Evolutionary conservation across 2,797 vertebrate species (phyloP).

Genomic region (Florisuga fusca): DNA sequence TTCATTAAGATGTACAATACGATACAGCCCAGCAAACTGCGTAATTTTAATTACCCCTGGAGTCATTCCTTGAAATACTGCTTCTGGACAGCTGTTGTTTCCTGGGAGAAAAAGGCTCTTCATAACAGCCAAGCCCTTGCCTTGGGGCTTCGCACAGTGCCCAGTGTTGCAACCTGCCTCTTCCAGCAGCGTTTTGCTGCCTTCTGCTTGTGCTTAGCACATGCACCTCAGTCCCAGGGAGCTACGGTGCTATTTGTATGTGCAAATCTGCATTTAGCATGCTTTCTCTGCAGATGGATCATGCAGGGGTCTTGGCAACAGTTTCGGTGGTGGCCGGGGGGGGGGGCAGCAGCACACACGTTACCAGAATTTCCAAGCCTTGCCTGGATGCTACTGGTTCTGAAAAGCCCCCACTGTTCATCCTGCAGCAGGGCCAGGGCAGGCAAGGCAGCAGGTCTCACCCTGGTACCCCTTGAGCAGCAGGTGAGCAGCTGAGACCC

Average conservation of each 20-base stretch:
- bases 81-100: slow-evolving; percentile 17
- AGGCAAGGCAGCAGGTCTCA: not conserved
- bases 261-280: not conserved
- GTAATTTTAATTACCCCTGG: slow-evolving; percentile 41
- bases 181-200: not conserved
- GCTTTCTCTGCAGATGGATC: not conserved
- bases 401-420: not conserved
- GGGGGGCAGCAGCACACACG: accelerated
- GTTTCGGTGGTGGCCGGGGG: not conserved
- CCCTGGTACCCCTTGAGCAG: accelerated
- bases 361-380: not conserved
- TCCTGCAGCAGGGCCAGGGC: accelerated
- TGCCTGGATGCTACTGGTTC: accelerated
- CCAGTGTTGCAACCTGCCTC: not conserved
- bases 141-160: accelerated
- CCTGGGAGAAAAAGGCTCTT: slow-evolving; percentile 4
- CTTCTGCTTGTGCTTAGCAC: not conserved
- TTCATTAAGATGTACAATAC: slow-evolving; percentile 57
- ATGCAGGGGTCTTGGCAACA: not conserved
- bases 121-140: not conserved
- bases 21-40: slow-evolving; percentile 20
- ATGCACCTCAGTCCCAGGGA: accelerated
- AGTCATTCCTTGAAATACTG: slow-evolving; percentile 17
- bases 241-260: accelerated
- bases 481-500: accelerated